Evolutionary conservation across 2,797 vertebrate species (phyloP), one percentile per base, ranked within the genome.

Genomic region (Petrocephalus schoutedeni): DNA sequence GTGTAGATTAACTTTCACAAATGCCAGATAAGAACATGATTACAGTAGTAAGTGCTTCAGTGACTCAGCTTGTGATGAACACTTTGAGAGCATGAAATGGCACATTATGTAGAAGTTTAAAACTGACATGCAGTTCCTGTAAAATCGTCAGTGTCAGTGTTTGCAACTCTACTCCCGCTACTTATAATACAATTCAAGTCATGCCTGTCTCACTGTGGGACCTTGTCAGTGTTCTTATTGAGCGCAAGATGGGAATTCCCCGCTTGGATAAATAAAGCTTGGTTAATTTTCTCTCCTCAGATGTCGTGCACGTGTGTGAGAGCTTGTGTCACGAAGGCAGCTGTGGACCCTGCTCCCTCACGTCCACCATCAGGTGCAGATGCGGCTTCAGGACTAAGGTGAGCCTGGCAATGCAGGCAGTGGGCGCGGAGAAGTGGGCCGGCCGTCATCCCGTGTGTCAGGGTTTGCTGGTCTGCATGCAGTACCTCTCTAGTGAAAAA

Each of bases 331-430:
- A 99, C 7, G 98, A 99, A 94, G 98, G 95, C 90, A 94, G 94
- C 90, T 99, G 98, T 92, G 98, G 95, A 23, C 97, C 97, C 0
- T 99, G 98, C 91, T 95, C 97, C 89, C 96, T 97, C 88, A 98
- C 95, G 86, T 98, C 98, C 3, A 96, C 96, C 74, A 90, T 99
- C 95, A 96, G 96, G 91, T 99, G 98, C 94, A 95, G 97, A 90
- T 99, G 98, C 94, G 96, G 97, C 93, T 97, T 96, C 93, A 98
- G 96, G 94, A 97, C 95, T 56, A 98, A 98, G 96, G 98, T 98
- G 91, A 93, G 90, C 8, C 54, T 5, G 1, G 16, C 0, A 14
- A 14, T 51, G 45, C n/a, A 0, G 45, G 12, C 36, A 14, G 16
- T 1, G 36, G 21, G 61, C 10, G 16, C 77, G 21, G 36, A n/a